Evolutionary conservation across 2,113 vertebrate genomes (phyloP).

Genomic region (Spheniscus mendiculus): DNA sequence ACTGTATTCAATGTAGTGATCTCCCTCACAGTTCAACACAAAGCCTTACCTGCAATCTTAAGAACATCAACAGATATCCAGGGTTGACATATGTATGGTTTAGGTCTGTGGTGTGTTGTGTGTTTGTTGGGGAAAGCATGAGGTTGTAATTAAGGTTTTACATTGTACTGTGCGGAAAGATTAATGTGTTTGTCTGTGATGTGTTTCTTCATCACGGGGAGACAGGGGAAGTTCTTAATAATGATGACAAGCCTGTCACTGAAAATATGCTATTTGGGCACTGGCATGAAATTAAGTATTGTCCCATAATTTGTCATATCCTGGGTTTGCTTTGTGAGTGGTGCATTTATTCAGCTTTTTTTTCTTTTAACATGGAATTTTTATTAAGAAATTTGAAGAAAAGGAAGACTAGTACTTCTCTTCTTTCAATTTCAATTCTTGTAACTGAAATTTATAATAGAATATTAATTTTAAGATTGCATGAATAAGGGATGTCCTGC

Average conservation of each 20-base stretch:
- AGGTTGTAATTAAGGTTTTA: conserved; percentile 67
- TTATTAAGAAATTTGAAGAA: neutral
- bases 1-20: neutral
- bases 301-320: conserved; percentile 61
- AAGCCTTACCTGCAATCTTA: neutral
- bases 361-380: neutral
- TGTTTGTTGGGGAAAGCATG: conserved; percentile 51
- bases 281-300: conserved; percentile 55
- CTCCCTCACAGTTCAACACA: neutral
- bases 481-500: neutral
- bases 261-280: conserved; percentile 48
- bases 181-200: conserved; percentile 64
- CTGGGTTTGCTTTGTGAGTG: conserved; percentile 32
- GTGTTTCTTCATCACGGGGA: conserved; percentile 58
- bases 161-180: conserved; percentile 61
- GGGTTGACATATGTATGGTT: conserved; percentile 10
- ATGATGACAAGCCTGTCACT: conserved; percentile 59
- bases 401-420: neutral
- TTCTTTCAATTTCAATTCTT: neutral
- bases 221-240: conserved; percentile 59
- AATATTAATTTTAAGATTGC: neutral
- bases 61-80: neutral
- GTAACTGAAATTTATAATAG: neutral
- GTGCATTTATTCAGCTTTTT: neutral
- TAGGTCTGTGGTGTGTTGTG: conserved; percentile 21